Conservation (phyloP, 2,797 vertebrate species). For the Malacoraja senta region DNA sequence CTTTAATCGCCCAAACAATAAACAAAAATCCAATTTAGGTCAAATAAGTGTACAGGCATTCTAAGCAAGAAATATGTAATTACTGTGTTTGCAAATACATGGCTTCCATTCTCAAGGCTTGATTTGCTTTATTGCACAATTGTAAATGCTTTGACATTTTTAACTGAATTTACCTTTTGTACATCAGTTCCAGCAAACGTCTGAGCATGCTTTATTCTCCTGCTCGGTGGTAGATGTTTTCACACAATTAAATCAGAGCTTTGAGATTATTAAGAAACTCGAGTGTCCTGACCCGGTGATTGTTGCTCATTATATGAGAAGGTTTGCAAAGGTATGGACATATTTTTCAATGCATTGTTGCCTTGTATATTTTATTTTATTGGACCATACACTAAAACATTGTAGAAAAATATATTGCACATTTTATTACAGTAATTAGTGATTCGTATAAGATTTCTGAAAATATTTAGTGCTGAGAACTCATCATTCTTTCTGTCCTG, state of each 20-base stretch:
- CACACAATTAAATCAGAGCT: constrained; percentile 98
- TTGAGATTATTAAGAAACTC: constrained; percentile 95
- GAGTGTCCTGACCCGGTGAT: constrained; percentile 88
- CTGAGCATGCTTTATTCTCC: constrained; percentile 94
- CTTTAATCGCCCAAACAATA: not conserved
- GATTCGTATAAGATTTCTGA: not conserved
- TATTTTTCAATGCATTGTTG: not conserved
- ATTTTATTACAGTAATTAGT: not conserved
- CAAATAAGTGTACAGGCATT: not conserved
- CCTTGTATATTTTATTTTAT: not conserved
- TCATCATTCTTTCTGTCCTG: not conserved
- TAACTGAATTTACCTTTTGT: constrained; percentile 19
- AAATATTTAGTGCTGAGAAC: not conserved
- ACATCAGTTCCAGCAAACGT: constrained; percentile 90
- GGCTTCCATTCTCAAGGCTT: not conserved
- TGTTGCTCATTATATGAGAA: constrained; percentile 85
- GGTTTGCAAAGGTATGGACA: constrained; percentile 83
- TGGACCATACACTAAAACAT: too few relatives aligned
- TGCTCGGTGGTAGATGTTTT: constrained; percentile 98
- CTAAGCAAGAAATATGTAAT: not conserved
- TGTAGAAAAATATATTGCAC: too few relatives aligned
- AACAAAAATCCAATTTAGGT: not conserved
- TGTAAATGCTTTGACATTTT: not conserved
- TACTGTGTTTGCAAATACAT: not conserved
- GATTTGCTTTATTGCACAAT: not conserved